Percentiles rank a stretch among this genome's conserved stretches.
Evolutionary conservation across 2,888 invertebrate genomes (phyloP).

Genomic region (Leuctra nigra): DNA sequence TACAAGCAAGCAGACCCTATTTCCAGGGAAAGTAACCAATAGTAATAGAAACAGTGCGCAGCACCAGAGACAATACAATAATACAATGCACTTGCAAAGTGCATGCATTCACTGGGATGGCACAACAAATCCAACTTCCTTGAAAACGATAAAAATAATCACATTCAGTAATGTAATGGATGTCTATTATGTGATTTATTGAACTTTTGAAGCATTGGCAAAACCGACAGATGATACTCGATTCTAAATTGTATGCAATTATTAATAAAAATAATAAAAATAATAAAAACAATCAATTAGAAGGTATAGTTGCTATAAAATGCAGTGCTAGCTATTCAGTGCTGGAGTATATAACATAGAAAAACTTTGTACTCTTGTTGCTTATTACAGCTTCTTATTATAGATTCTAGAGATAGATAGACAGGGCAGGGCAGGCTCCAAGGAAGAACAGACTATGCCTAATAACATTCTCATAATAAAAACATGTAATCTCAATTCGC

Average conservation of each 20-base stretch:
- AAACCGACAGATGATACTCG: slow-evolving; percentile 5
- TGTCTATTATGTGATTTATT: slow-evolving; percentile 11
- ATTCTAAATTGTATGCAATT: background rate
- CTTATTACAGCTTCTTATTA: background rate
- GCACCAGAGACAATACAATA: background rate
- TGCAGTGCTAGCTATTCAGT: slow-evolving; percentile 11
- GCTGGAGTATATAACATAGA: slow-evolving; percentile 11
- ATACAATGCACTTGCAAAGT: background rate
- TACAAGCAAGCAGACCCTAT: too few relatives aligned
- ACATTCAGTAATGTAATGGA: background rate
- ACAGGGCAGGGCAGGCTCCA: background rate
- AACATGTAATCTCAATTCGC: slow-evolving; percentile 17
- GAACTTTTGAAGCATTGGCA: slow-evolving; percentile 14
- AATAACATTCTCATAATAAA: slow-evolving; percentile 19
- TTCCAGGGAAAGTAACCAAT: background rate
- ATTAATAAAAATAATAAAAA: background rate
- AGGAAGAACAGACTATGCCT: background rate
- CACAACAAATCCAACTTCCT: background rate
- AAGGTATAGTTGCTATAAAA: slow-evolving; percentile 10
- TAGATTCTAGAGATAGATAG: background rate
- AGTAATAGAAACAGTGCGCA: background rate
- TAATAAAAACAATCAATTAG: background rate
- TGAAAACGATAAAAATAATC: background rate
- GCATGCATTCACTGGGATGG: background rate
- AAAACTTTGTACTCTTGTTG: slow-evolving; percentile 16